These are phyloP conservation scores for Andricus curvator DNA, from an alignment of 2,888 invertebrate genomes.

Conservation along the genomic window DNA sequence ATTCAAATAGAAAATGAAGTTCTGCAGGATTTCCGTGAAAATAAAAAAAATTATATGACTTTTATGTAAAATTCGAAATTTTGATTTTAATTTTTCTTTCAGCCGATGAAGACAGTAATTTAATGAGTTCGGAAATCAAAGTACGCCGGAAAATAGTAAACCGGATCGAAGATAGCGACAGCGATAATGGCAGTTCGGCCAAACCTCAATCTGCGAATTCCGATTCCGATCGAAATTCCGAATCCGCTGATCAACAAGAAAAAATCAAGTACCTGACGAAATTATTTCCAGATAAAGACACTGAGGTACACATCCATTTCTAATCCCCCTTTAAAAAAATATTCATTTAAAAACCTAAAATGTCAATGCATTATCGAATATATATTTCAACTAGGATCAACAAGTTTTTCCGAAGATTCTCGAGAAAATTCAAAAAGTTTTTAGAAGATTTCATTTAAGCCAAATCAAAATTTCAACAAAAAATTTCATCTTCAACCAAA, in stretches of 20 bases:
- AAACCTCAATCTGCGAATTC: slow-evolving; percentile 57
- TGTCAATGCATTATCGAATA: too few relatives aligned
- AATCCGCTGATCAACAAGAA: slow-evolving; percentile 65
- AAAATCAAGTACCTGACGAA: slow-evolving; percentile 82
- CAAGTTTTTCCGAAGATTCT: too few relatives aligned
- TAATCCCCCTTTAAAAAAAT: slow-evolving; percentile 10
- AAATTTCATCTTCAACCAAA: too few relatives aligned
- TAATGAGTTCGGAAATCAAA: slow-evolving; percentile 54
- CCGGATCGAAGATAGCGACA: slow-evolving; percentile 75
- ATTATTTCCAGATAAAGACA: slow-evolving; percentile 83
- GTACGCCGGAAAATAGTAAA: slow-evolving; percentile 68
- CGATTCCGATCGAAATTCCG: slow-evolving; percentile 58
- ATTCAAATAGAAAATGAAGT: too few relatives aligned
- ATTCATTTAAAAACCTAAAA: too few relatives aligned
- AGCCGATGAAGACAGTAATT: slow-evolving; percentile 76
- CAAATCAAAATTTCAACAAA: too few relatives aligned
- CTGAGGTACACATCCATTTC: slow-evolving; percentile 79
- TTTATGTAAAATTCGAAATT: slow-evolving; percentile 29
- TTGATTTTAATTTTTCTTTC: slow-evolving; percentile 46
- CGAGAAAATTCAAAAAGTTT: too few relatives aligned
- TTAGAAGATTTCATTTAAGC: too few relatives aligned
- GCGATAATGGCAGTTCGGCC: slow-evolving; percentile 64
- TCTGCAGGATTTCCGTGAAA: too few relatives aligned
- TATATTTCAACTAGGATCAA: not conserved
- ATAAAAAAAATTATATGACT: too few relatives aligned